phyloP scores from a whole-genome alignment of 2,797 vertebrate genomes.

The Cuniculus paca region DNA sequence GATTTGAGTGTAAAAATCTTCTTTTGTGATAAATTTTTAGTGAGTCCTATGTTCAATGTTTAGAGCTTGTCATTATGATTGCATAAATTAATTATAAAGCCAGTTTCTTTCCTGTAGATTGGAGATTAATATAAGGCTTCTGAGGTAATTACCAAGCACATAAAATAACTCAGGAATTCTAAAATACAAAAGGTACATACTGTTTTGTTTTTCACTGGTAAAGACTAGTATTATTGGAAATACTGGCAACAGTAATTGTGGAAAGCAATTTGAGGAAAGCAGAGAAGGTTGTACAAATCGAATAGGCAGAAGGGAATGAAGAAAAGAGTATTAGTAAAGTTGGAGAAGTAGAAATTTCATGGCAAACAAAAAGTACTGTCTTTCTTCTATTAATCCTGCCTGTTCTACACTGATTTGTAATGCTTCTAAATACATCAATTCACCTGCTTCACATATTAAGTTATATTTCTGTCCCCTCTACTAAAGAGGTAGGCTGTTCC shows the following conservation, averaged over 20 bases:
- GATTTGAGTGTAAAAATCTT: constrained; percentile 17
- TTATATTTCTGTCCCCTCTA: background rate
- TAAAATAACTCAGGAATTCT: background rate
- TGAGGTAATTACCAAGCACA: background rate
- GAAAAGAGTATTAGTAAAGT: background rate
- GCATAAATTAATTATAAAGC: constrained; percentile 16
- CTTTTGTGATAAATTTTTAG: constrained; percentile 5
- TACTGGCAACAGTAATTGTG: background rate
- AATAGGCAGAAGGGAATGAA: background rate
- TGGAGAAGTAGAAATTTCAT: background rate
- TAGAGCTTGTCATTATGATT: background rate
- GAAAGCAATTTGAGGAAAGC: constrained; percentile 18
- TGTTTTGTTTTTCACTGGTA: background rate
- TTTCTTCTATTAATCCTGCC: background rate
- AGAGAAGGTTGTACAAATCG: background rate
- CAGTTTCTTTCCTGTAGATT: background rate
- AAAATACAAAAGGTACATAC: background rate
- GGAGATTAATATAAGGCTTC: background rate
- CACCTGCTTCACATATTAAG: background rate
- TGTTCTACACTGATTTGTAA: background rate
- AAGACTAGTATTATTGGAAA: background rate
- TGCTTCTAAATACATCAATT: background rate
- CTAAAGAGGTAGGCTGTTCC: background rate
- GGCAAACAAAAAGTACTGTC: background rate
- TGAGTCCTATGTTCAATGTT: background rate